Evolutionary conservation across 2,888 invertebrate genomes (phyloP).

Genomic region (Zelleria hepariella): DNA sequence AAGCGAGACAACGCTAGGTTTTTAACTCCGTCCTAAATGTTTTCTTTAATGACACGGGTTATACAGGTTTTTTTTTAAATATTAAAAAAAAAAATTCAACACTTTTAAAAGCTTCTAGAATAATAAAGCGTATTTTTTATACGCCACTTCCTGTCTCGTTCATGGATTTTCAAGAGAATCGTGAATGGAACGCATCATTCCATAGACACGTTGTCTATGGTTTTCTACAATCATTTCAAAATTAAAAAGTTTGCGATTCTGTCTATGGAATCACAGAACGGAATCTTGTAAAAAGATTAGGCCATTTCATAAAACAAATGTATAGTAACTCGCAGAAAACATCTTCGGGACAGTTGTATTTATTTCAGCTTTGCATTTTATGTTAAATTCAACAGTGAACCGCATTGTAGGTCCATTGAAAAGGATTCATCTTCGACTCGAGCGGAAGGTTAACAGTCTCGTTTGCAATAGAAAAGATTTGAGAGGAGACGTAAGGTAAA

Average conservation of each 20-base stretch:
- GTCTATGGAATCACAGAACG: slow-evolving; percentile 71
- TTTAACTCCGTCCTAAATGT: too few species aligned
- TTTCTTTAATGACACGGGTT: too few species aligned
- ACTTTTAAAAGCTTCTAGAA: too few species aligned
- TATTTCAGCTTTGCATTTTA: slow-evolving; percentile 72
- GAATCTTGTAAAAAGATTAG: slow-evolving; percentile 73
- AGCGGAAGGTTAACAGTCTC: slow-evolving; percentile 69
- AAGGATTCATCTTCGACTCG: slow-evolving; percentile 63
- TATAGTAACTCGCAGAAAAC: slow-evolving; percentile 73
- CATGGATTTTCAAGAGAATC: not conserved
- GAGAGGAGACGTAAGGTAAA: slow-evolving; percentile 72
- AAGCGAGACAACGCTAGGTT: too few species aligned
- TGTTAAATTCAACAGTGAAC: slow-evolving; percentile 69
- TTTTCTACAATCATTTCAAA: slow-evolving; percentile 35
- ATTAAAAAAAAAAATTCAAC: too few species aligned
- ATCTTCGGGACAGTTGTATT: slow-evolving; percentile 71
- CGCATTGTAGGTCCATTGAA: slow-evolving; percentile 58
- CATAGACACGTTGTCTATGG: not conserved
- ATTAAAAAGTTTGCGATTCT: slow-evolving; percentile 50
- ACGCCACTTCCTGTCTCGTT: too few species aligned
- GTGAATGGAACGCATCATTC: not conserved
- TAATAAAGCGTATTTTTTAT: too few species aligned
- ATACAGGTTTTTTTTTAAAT: too few species aligned
- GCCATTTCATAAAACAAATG: slow-evolving; percentile 74
- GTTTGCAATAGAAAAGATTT: slow-evolving; percentile 69